phyloP scores from a whole-genome alignment of 2,888 invertebrate species.

The Chouioia cunea region DNA sequence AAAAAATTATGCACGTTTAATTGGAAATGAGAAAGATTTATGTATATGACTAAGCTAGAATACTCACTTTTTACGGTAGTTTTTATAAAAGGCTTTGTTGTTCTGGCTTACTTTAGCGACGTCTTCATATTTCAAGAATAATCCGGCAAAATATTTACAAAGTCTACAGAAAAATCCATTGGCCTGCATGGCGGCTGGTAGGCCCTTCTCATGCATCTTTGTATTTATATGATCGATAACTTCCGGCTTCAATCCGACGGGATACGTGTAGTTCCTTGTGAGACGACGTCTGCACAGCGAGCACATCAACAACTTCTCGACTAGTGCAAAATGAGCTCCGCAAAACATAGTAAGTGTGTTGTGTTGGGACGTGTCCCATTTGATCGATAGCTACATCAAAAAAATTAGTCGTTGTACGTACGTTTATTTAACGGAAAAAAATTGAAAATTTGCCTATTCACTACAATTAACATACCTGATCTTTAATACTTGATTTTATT shows the following conservation, averaged over 20 bases:
- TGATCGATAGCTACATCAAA: conserved; percentile 64
- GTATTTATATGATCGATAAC: conserved; percentile 69
- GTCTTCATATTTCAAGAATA: conserved; percentile 75
- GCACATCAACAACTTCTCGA: conserved; percentile 82
- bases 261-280: conserved; percentile 83
- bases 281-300: conserved; percentile 82
- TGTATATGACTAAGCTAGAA: not conserved
- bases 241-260: conserved; percentile 74
- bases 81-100: conserved; percentile 72
- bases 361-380: conserved; percentile 67
- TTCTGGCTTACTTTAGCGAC: conserved; percentile 68
- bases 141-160: conserved; percentile 82
- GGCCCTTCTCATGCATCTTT: conserved; percentile 72
- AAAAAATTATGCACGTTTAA: conserved; percentile 1
- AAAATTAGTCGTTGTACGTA: not conserved
- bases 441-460: not conserved
- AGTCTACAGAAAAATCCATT: conserved; percentile 85
- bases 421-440: conserved; percentile 6
- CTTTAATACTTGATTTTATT: conserved; percentile 63
- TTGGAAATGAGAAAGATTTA: conserved; percentile 1
- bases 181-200: conserved; percentile 78
- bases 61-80: conserved; percentile 75
- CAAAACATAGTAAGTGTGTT: conserved; percentile 61
- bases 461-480: conserved; percentile 55
- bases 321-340: conserved; percentile 77